Evolutionary conservation across 2,113 vertebrate genomes (phyloP).

Genomic region (Dipodomys stephensi): DNA sequence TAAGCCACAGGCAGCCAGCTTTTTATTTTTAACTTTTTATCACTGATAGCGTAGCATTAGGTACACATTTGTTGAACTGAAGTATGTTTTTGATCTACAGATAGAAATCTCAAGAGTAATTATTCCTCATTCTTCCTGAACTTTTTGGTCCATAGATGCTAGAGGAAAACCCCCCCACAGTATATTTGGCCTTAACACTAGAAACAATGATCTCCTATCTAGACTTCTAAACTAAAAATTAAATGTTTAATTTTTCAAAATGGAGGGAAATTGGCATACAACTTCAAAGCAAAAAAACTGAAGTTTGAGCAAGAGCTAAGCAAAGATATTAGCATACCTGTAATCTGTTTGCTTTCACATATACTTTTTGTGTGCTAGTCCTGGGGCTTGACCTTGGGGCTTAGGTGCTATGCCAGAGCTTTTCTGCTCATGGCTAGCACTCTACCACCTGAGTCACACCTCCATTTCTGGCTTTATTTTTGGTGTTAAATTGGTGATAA

Average conservation of each 20-base stretch:
- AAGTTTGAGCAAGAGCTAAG: background rate
- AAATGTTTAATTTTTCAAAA: background rate
- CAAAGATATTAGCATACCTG: background rate
- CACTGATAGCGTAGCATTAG: background rate
- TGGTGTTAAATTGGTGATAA: no score
- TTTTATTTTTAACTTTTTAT: background rate
- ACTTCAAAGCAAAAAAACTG: slow-evolving; percentile 10
- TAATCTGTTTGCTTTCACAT: background rate
- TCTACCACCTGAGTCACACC: no score
- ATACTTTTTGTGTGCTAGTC: background rate
- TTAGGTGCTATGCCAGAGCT: no score
- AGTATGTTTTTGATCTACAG: background rate
- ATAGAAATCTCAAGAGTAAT: slow-evolving; percentile 6
- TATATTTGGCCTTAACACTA: background rate
- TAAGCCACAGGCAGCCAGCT: no score
- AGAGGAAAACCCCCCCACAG: background rate
- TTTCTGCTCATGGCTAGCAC: no score
- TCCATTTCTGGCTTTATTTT: no score
- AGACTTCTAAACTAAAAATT: slow-evolving; percentile 24
- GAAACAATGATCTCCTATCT: background rate
- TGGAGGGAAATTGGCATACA: background rate
- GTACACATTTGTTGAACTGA: background rate
- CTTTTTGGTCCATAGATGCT: background rate
- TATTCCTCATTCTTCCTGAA: background rate
- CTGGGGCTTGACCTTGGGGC: no score